Conservation (phyloP, 2,797 vertebrate species). For the Alcedo quadribrachys region DNA sequence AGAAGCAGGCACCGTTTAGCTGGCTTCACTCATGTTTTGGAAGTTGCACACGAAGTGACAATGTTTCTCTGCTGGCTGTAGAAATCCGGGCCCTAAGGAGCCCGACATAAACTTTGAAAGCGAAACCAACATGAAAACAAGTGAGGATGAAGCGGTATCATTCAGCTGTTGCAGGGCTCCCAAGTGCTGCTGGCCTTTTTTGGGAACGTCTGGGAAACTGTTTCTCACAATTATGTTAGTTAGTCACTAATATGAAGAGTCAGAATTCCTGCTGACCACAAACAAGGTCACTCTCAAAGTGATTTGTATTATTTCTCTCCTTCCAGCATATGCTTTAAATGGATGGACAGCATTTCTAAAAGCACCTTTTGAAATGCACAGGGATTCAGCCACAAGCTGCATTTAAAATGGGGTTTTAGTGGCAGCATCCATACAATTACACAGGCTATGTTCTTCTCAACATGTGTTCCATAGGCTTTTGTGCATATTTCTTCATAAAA, state of each 20-base stretch:
- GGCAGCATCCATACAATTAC: background rate
- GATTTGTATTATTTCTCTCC: background rate
- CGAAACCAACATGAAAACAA: background rate
- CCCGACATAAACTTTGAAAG: background rate
- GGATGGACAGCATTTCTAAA: background rate
- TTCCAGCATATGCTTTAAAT: background rate
- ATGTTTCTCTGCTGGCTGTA: background rate
- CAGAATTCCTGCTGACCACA: background rate
- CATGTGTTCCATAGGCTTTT: background rate
- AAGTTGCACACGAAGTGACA: background rate
- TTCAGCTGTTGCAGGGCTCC: background rate
- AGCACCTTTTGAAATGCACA: background rate
- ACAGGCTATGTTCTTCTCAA: background rate
- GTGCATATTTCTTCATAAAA: background rate
- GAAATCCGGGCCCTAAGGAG: background rate
- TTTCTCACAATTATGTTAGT: slow-evolving; percentile 23
- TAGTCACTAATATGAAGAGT: background rate
- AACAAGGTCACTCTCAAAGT: background rate
- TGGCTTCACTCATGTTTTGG: background rate
- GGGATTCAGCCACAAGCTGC: background rate
- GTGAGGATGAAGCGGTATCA: background rate
- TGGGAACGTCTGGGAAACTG: background rate
- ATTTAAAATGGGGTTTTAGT: background rate
- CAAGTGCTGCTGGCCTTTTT: slow-evolving; percentile 4
- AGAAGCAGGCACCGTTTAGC: background rate